Base-by-base conservation (phyloP, 2,797 vertebrate species). In the Labroides dimidiatus region DNA sequence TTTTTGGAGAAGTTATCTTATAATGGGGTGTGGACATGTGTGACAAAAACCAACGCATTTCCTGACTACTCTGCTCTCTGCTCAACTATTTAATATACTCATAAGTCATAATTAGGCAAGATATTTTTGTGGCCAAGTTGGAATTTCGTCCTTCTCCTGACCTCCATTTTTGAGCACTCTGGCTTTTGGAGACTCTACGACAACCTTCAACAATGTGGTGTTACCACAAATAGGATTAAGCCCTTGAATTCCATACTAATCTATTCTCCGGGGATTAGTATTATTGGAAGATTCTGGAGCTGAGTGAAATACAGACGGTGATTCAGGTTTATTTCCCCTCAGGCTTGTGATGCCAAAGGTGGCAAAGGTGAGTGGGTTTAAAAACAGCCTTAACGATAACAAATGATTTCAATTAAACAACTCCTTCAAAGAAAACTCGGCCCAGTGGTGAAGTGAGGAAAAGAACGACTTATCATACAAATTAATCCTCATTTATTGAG, bases 401-500 rank as follows among this genome's bases (percentile, higher is more conserved):
- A 62, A 62, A 74, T 73, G 19, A 67, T 59, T 72, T 69, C 48
- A 72, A 75, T 75, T 64, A 55, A 23, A 58, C 7, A 16, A 45
- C 15, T 65, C 44, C 20, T 48, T 58, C 23, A 44, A 43, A 65
- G 42, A 67, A 64, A 70, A 27, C 48, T 27, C 43, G 2, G 17
- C 45, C 42, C 12, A 21, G 20, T 37, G 14, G 36, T 52, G 19
- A n/a, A 11, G 47, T 8, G 13, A 51, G 69, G 44, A 43, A 54
- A 19, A 51, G 23, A 71, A 53, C 58, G 13, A 53, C 51, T 72
- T 75, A 49, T 60, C 49, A 23, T 74, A 56, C 41, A 44, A 56
- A 50, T 7, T 67, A 66, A 74, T 59, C 65, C 58, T 33, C 68
- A 45, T 77, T 77, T 64, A 75, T 69, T 78, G 67, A 67, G 37